Evolutionary conservation across 1,140 invertebrate genomes (phyloP), one percentile per base, ranked within the genome.

Genomic region (Drosophila nasuta): DNA sequence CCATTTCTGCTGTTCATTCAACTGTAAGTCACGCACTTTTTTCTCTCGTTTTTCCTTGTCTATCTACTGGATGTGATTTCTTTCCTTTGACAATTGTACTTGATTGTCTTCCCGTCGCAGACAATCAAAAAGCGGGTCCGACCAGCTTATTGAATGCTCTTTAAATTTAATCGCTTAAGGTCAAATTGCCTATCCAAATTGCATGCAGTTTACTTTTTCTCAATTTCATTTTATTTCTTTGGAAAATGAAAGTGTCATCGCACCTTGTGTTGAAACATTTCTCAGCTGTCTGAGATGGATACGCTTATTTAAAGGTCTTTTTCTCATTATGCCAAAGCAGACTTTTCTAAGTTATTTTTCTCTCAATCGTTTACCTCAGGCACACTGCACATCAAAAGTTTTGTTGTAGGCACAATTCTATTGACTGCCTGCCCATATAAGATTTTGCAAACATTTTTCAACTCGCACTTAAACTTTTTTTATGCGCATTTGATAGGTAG

Each of bases 21-120:
- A 13, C 30, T 30, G 73, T 72, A 72, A 72, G 73, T 71, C 73
- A 76, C 73, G 73, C 68, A 75, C 48, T 70, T 43, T 25, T 38
- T 38, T 38, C 35, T 38, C 10, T 38, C 35, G 7, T 3, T 38
- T 38, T 38, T 38, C 11, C 10, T 25, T 33, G 13, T 20, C 54
- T 30, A 56, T 75, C 30, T 28, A 49, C 17, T 41, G 59, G 46
- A 11, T 66, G 46, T 60, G 52, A 45, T 64, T 57, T 64, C 45
- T 45, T 75, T 64, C 28, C 38, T 58, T 71, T 71, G 67, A 71
- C 49, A 68, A 74, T 43, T 43, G 3, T 43, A 43, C 59, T 58
- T 72, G 73, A 76, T 76, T 76, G 68, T 65, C 41, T 56, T 59
- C 30, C 2, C n/a, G 8, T 51, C 17, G 17, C 30, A 11, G 63